Evolutionary conservation across 2,797 vertebrate species (phyloP), one percentile per base, ranked within the genome.

Genomic region (Ptychobarbus kaznakovi): DNA sequence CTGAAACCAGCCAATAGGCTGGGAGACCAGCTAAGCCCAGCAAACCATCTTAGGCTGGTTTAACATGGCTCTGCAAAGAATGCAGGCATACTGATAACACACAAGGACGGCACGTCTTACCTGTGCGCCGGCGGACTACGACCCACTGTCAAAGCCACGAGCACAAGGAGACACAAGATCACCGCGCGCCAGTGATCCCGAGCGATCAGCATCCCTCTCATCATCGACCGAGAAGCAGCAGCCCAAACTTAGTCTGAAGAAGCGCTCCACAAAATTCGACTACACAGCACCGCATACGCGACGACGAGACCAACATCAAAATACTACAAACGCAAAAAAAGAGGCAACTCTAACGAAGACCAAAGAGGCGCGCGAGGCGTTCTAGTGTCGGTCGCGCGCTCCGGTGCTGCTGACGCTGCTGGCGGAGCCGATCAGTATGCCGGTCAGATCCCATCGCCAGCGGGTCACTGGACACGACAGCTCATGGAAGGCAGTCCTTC

Each of bases 61-160:
- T 44, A 79, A 28, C 76, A 63, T 79, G 40, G 53, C 56, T 44
- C 56, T 25, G 76, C 22, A 20, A n/a, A 18, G 76, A 69, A 79
- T 42, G 81, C 32, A 78, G 53, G 38, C 65, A 69, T 53, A 78
- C 56, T 13, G 85, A 68, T 80, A 82, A 90, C 85, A 90, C 61
- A 75, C 35, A 66, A 69, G 61, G 65, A 78, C 9, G 53, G 15
- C 46, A 58, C 69, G 46, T 46, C 75, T 83, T 81, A 87, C 87
- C 84, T 84, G 79, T 85, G 79, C 25, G 86, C 77, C 38, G 89
- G 88, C 94, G 96, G 95, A 96, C 96, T 96, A 96, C 92, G 97
- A 95, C 91, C 96, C 96, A 89, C 93, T 95, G 94, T 95, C 89
- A 94, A 92, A 86, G 94, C 92, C 88, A 96, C 91, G 90, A 96